phyloP scores from a whole-genome alignment of 2,888 invertebrate species.

The Philopedon plagiatum region DNA sequence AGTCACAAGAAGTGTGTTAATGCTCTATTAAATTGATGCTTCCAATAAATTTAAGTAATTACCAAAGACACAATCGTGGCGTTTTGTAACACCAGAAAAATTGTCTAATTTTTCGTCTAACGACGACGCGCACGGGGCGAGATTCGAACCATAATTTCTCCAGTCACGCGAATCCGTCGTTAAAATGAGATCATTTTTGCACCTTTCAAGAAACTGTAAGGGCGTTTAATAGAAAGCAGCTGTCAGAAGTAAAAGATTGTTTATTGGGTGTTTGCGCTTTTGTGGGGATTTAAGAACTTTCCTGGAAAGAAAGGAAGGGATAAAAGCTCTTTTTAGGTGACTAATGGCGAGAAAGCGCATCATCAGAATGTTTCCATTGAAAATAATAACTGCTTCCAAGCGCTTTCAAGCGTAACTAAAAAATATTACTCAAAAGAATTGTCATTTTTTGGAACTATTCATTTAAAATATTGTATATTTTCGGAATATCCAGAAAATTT shows the following conservation, averaged over 20 bases:
- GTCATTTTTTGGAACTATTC: too few species aligned
- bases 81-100: slow-evolving; percentile 34
- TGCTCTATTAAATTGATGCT: too few species aligned
- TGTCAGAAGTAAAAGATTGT: slow-evolving; percentile 36
- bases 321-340: slow-evolving; percentile 1
- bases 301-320: not conserved
- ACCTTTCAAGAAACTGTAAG: slow-evolving; percentile 42
- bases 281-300: slow-evolving; percentile 7
- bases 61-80: not conserved
- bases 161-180: slow-evolving; percentile 38
- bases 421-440: too few species aligned
- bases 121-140: slow-evolving; percentile 12
- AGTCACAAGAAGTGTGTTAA: too few species aligned
- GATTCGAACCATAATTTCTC: slow-evolving; percentile 24
- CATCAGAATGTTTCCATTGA: too few species aligned
- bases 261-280: slow-evolving; percentile 37
- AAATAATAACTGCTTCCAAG: too few species aligned
- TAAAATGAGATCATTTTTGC: slow-evolving; percentile 43
- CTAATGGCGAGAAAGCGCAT: not conserved
- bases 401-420: too few species aligned
- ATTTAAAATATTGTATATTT: too few species aligned
- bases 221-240: slow-evolving; percentile 42
- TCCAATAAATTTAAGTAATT: too few species aligned
- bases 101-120: slow-evolving; percentile 26
- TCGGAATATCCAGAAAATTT: too few species aligned